Evolutionary conservation across 2,797 vertebrate species (phyloP).

Genomic region (Pseudocheirus occidentalis): DNA sequence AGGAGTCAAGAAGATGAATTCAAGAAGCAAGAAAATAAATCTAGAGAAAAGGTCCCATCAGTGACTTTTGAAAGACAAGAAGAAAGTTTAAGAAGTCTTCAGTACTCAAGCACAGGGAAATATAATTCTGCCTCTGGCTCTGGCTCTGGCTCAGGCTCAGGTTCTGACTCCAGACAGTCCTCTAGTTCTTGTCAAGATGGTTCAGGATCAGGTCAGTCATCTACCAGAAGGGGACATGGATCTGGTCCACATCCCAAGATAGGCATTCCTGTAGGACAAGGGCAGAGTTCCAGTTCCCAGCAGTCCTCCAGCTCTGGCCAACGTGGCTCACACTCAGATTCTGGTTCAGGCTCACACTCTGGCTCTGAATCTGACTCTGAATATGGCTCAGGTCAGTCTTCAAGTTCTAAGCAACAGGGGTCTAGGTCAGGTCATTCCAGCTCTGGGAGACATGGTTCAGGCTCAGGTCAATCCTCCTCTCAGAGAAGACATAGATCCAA

Average conservation of each 20-base stretch:
- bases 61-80: not conserved
- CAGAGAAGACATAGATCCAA: conserved; percentile 10
- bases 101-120: not conserved
- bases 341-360: not conserved
- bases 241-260: not conserved
- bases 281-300: not conserved
- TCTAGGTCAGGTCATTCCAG: not conserved
- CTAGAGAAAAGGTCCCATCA: not conserved
- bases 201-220: not conserved
- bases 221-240: not conserved
- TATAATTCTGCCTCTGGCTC: not conserved
- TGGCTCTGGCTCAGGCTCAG: not conserved
- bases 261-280: not conserved
- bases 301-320: not conserved
- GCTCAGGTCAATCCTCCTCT: not conserved
- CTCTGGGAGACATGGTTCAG: not conserved
- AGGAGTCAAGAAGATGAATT: conserved; percentile 8
- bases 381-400: not conserved
- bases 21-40: not conserved
- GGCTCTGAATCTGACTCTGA: not conserved
- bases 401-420: not conserved
- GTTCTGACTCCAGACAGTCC: not conserved
- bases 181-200: not conserved
- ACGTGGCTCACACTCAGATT: not conserved
- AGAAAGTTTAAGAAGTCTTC: not conserved